These are phyloP conservation scores for Sebastes iracundus DNA, from an alignment of 2,797 vertebrate species.

Conservation along the genomic window DNA sequence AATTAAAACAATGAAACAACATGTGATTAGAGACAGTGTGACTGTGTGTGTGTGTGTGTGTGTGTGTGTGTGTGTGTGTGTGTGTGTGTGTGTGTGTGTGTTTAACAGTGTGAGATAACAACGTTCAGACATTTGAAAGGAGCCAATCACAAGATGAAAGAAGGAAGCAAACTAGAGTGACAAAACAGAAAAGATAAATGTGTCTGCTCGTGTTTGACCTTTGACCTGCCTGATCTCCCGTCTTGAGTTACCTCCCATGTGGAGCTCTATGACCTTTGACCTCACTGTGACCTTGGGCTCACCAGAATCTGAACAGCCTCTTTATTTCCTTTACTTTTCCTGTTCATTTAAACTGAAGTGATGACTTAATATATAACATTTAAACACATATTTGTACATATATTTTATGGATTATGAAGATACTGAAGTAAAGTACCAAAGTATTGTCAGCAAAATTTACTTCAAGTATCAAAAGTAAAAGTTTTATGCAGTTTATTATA, in stretches of 20 bases:
- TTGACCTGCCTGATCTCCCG: constrained; percentile 41
- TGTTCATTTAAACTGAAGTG: neutral
- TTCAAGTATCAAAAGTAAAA: neutral
- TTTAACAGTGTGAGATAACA: neutral
- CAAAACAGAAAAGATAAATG: neutral
- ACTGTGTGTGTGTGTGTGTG: neutral
- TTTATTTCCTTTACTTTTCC: neutral
- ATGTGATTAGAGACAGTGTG: constrained; percentile 28
- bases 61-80: constrained; percentile 5
- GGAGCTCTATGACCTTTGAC: constrained; percentile 49
- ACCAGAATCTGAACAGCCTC: neutral
- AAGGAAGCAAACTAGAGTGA: neutral
- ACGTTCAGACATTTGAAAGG: neutral
- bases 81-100: neutral
- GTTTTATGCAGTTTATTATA: neutral
- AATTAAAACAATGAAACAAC: constrained; percentile 68
- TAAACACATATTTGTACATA: no score
- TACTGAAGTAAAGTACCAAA: neutral
- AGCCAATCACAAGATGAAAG: neutral
- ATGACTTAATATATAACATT: neutral
- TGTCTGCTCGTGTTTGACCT: constrained; percentile 39
- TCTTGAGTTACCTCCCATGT: constrained; percentile 60
- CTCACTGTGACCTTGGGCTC: constrained; percentile 42
- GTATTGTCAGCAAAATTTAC: neutral
- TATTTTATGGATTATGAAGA: neutral